Conservation (phyloP, 2,797 vertebrate genomes). For the Pantherophis vulpinus region DNA sequence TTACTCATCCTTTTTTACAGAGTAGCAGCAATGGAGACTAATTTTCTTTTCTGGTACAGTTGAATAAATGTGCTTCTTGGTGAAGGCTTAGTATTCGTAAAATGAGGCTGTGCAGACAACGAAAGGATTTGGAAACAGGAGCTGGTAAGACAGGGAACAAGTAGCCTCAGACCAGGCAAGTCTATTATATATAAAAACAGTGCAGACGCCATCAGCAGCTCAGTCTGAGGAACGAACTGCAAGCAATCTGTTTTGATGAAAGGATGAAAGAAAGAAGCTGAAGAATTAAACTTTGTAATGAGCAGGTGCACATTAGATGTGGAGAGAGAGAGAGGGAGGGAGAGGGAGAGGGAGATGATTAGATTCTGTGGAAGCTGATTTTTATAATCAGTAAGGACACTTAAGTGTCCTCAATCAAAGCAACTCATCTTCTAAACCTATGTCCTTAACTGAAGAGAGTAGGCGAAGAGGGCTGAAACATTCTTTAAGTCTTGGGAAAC, state of each 20-base stretch:
- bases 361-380: not conserved
- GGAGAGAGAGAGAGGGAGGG: too few relatives aligned
- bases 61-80: not conserved
- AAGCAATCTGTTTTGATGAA: not conserved
- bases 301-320: not conserved
- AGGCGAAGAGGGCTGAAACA: not conserved
- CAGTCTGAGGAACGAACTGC: not conserved
- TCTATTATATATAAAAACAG: not conserved
- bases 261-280: not conserved
- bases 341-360: not conserved
- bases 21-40: not conserved
- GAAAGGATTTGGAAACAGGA: not conserved
- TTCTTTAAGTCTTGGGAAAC: not conserved
- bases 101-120: not conserved
- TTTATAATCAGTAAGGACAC: not conserved
- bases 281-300: not conserved
- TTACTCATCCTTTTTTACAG: not conserved
- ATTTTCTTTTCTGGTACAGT: not conserved
- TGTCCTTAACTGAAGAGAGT: not conserved
- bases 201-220: not conserved
- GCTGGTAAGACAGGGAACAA: not conserved
- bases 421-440: not conserved
- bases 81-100: not conserved
- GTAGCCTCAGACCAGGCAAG: not conserved
- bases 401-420: not conserved